Base-by-base conservation (phyloP, 1,140 invertebrate species). In the Drosophila bipectinata region DNA sequence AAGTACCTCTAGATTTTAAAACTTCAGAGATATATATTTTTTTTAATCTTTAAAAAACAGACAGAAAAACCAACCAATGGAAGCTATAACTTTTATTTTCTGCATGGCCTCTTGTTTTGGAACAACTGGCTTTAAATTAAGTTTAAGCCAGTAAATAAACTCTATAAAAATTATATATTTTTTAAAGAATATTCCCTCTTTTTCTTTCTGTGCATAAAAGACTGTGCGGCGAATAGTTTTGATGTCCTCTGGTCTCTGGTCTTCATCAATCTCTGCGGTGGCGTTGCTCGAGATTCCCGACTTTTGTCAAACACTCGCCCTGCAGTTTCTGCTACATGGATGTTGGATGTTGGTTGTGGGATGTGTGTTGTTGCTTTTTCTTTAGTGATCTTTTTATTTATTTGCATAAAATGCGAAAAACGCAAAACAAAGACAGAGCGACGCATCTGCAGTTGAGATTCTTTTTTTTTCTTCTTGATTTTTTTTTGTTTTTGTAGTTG, bases 201-300 rank as follows among this genome's bases (percentile, higher is more conserved):
- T 63, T 60, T 49, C 3, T 64, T 9, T 0, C 21, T 14, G 41
- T 64, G 30, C n/a, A 24, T 39, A 52, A 28, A 41, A 45, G 52
- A 44, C n/a, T 21, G 21, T 21, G 82, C 81, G 77, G 82, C 81
- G 68, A 85, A 80, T 85, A 85, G 81, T 77, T 85, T 87, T 85
- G 82, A 80, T 64, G 80, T 84, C 34, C 37, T 7, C 26, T 10
- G 44, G 14, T 18, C 45, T 37, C 41, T 32, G 53, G 68, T 37
- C 44, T 37, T 67, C 77, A 85, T 85, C 82, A 85, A 81, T 87
- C 82, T 85, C 82, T 85, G 82, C 69, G 82, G 81, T 85, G 81
- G 77, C 80, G 77, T 71, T 68, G 75, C 60, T 63, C 52, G 34
- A 45, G 39, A 56, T 66, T 78, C 61, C 32, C 58, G 56, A 79